Base-by-base conservation (phyloP, 1,140 invertebrate genomes). In the Drosophila bipectinata region DNA sequence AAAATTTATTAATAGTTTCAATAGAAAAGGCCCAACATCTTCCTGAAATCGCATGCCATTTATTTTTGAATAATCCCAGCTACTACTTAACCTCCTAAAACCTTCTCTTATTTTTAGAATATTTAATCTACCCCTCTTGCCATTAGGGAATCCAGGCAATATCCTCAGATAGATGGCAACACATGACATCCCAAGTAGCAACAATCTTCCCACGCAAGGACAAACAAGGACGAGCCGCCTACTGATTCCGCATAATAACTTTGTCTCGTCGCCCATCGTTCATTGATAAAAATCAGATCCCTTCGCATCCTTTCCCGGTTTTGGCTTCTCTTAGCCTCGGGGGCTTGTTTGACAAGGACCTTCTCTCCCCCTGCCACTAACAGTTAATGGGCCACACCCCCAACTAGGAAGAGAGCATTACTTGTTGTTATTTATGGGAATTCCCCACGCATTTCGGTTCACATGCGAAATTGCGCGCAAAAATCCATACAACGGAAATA, bases 211-310 rank as follows among this genome's bases (percentile, higher is more conserved):
- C 71, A 69, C 64, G 52, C 39, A 73, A 74, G 47, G 47, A 75
- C 32, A 18, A 66, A 30, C 26, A 32, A 24, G 39, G 39, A 39
- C 39, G 30, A 34, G 24, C 26, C 48, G 39, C 34, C 54, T 21
- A 37, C 52, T 34, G 37, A 39, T 67, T 75, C 48, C 28, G 49
- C 62, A 68, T 81, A 72, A 80, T 52, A 80, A 54, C 63, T 77
- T 32, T 47, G 68, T 48, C 21, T 26, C 37, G 24, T 57, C 47
- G 67, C 75, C 76, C 82, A 85, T 81, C 72, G 68, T 80, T 73
- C 77, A 74, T 87, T 87, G 82, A 87, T 85, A 82, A 87, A 78
- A 87, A 87, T 78, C 61, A 60, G 47, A 37, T 58, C 8, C 30
- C 57, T 15, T 49, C 24, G 34, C 41, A 45, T 51, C 37, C 60